Evolutionary conservation across 2,888 invertebrate genomes (phyloP).

Genomic region (Epinotia nisella): DNA sequence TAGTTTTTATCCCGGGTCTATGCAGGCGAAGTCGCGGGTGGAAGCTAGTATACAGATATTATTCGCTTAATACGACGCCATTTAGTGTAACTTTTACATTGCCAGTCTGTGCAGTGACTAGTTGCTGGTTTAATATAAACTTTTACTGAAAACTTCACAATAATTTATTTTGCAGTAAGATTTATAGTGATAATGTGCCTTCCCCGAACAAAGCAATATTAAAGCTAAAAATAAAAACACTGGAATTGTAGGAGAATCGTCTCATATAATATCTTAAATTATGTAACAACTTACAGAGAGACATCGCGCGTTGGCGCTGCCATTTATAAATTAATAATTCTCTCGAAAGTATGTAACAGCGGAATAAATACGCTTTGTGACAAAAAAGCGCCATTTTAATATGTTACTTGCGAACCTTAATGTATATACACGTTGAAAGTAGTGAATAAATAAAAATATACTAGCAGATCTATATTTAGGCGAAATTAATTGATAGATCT

Average conservation of each 20-base stretch:
- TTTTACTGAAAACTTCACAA: background rate
- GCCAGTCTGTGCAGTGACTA: background rate
- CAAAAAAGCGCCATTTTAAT: conserved; percentile 37
- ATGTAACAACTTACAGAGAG: conserved; percentile 75
- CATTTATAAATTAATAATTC: conserved; percentile 46
- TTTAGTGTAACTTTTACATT: background rate
- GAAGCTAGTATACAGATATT: background rate
- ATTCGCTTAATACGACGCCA: background rate
- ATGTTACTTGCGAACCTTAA: conserved; percentile 39
- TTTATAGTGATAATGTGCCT: conserved; percentile 20
- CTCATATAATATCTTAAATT: conserved; percentile 75
- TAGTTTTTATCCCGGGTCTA: too few species aligned
- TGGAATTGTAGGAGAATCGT: conserved; percentile 69
- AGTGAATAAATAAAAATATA: conserved; percentile 56
- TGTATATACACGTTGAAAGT: conserved; percentile 50
- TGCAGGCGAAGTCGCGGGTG: too few species aligned
- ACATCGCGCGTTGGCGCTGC: conserved; percentile 66
- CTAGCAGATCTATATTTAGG: conserved; percentile 77
- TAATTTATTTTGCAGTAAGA: conserved; percentile 30
- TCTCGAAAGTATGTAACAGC: conserved; percentile 41
- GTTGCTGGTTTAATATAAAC: background rate
- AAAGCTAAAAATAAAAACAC: conserved; percentile 57
- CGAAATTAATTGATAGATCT: conserved; percentile 32
- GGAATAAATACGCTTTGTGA: conserved; percentile 45
- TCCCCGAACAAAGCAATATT: conserved; percentile 42